Percentiles rank a stretch among this genome's conserved stretches.
These are phyloP conservation scores for Helleia helle DNA, from an alignment of 2,888 invertebrate genomes.

Conservation along the genomic window DNA sequence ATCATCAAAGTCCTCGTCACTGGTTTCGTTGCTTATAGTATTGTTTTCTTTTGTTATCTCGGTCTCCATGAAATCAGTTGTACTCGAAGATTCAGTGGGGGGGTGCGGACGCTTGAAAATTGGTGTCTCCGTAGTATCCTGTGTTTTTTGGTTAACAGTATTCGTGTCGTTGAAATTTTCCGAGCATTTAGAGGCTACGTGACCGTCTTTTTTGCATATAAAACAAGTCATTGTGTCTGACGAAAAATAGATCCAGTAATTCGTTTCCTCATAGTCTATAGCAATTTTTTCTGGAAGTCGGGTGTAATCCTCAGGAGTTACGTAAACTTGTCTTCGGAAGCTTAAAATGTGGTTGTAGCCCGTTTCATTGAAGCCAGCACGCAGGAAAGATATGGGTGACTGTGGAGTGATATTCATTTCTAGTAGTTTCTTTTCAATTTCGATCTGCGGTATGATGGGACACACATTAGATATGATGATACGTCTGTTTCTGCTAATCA, in stretches of 20 bases:
- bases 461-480: too few relatives aligned
- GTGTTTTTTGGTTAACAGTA: too few relatives aligned
- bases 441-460: too few relatives aligned
- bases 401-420: too few relatives aligned
- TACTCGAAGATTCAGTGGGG: slow-evolving; percentile 8
- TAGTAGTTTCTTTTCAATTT: too few relatives aligned
- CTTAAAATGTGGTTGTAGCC: slow-evolving; percentile 3
- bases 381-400: too few relatives aligned
- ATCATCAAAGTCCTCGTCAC: slow-evolving; percentile 2
- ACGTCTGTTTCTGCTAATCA: too few relatives aligned
- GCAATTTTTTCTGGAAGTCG: slow-evolving; percentile 2
- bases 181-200: slow-evolving; percentile 4
- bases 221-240: too few relatives aligned
- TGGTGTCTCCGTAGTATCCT: slow-evolving; percentile 5
- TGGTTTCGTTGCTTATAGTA: background rate
- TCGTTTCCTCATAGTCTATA: slow-evolving; percentile 3
- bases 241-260: too few relatives aligned
- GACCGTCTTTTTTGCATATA: too few relatives aligned
- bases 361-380: too few relatives aligned
- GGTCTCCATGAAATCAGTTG: slow-evolving; percentile 6
- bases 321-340: background rate
- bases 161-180: background rate
- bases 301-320: background rate
- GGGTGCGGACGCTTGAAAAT: too few relatives aligned
- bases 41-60: slow-evolving; percentile 7